These are phyloP conservation scores for Parauchenoglanis ngamensis DNA, from an alignment of 2,797 vertebrate species.

Conservation along the genomic window DNA sequence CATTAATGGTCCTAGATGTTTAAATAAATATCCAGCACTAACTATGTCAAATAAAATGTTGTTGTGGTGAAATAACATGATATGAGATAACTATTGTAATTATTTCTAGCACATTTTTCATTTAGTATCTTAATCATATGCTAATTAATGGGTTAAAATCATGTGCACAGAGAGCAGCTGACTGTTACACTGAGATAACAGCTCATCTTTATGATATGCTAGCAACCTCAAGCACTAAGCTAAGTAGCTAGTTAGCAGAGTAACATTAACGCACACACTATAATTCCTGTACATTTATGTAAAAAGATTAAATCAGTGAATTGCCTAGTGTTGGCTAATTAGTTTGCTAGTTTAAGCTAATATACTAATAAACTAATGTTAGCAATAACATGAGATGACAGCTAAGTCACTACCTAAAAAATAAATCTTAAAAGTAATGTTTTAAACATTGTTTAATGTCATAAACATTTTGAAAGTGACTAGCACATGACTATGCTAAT, in stretches of 20 bases:
- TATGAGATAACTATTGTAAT: too few species aligned
- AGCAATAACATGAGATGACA: too few species aligned
- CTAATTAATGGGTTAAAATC: not conserved
- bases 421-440: not conserved
- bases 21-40: not conserved
- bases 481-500: not conserved
- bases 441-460: not conserved
- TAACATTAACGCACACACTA: not conserved
- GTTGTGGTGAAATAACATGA: too few species aligned
- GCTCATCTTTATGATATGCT: not conserved
- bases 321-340: not conserved
- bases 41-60: too few species aligned
- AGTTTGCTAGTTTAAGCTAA: not conserved
- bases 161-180: too few species aligned
- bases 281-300: not conserved
- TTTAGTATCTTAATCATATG: not conserved
- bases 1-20: not conserved
- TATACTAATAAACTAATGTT: not conserved
- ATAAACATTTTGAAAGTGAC: not conserved
- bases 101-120: not conserved
- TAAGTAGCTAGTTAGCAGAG: not conserved
- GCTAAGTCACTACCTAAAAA: not conserved
- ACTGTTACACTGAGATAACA: not conserved
- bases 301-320: not conserved
- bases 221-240: not conserved